Evolutionary conservation across 2,888 invertebrate species (phyloP), one percentile per base, ranked within the genome.

Genomic region (Drosophila phalerata): DNA sequence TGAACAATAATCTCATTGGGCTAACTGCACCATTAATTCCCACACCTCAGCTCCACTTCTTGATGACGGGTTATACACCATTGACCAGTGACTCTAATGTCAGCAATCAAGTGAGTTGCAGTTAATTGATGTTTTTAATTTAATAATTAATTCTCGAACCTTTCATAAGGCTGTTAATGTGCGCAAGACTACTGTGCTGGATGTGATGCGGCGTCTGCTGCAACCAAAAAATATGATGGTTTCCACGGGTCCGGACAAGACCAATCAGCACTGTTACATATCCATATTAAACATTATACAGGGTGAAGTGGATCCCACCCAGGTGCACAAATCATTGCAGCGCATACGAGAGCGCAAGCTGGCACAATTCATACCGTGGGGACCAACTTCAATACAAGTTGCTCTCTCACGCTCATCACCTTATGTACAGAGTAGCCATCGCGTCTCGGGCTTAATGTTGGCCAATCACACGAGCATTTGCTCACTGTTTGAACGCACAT

Each of bases 191-290:
- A 99, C 99, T 34, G 99, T 99, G 0, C 93, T 99, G 78, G 99
- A 99, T 93, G 99, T 99, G 30, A 99, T 99, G 98, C 94, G 99
- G 77, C 94, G 99, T 64, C 93, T 99, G 58, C 93, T 99, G 58
- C 99, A 99, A 92, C 99, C 99, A 9, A 99, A 99, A 93, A 99
- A 99, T 92, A 99, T 99, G 98, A 99, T 99, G 99, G 99, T 99
- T 1, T 99, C 99, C 0, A 97, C 98, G 5, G 97, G 97, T 15
- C 95, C 97, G 10, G 98, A 98, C 92, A 95, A 98, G 86, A 96
- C 96, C 74, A 96, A 96, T 68, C 96, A 96, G 69, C 97, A 97
- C 93, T 98, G 98, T 92, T 99, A 99, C 92, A 98, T 99, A 91
- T 98, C 99, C 6, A 99, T 99, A 90, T 94, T 99, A 15, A 99